phyloP scores from a whole-genome alignment of 2,797 vertebrate species.

The Tarsius wallacei region DNA sequence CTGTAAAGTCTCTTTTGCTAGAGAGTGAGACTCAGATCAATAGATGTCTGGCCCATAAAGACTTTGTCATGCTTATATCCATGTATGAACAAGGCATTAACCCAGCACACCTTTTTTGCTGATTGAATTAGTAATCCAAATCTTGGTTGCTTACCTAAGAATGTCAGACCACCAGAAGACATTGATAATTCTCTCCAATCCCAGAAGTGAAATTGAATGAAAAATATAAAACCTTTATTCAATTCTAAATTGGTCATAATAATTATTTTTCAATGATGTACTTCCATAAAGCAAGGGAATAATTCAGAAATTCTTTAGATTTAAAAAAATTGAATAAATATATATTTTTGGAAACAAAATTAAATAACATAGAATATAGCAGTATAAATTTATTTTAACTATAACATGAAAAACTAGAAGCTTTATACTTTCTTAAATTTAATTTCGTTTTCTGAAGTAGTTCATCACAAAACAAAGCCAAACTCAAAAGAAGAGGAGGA shows the following conservation, averaged over 20 bases:
- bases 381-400: neutral
- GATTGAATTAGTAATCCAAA: neutral
- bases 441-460: neutral
- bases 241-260: neutral
- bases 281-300: neutral
- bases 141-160: neutral
- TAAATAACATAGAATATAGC: neutral
- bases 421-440: neutral
- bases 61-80: neutral
- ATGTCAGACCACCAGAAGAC: neutral
- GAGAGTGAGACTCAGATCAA: neutral
- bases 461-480: neutral
- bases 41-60: neutral
- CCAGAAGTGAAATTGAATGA: neutral
- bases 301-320: neutral
- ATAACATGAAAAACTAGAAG: neutral
- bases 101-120: neutral
- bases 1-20: neutral
- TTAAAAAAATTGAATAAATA: neutral
- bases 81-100: neutral
- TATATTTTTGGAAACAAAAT: neutral
- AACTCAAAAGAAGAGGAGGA: neutral
- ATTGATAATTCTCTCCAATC: neutral
- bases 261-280: neutral
- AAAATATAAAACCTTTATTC: neutral